phyloP scores from a whole-genome alignment of 2,113 vertebrate genomes.

The Pangasianodon hypophthalmus region DNA sequence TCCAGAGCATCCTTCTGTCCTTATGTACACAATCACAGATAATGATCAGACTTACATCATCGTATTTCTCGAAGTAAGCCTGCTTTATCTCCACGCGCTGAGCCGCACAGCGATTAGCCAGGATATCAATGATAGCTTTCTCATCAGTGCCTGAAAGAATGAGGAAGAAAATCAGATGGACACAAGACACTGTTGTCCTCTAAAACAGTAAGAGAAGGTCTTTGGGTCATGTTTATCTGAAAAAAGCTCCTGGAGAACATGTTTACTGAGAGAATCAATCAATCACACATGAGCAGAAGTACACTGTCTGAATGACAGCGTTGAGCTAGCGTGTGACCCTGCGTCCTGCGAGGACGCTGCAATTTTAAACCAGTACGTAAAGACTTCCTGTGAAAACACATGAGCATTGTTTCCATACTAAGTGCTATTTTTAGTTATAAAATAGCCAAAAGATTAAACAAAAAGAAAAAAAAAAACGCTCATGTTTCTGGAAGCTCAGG shows the following conservation, averaged over 20 bases:
- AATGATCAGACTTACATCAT: slow-evolving; percentile 70
- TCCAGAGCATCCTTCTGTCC: background rate
- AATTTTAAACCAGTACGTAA: background rate
- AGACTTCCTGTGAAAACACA: background rate
- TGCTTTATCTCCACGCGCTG: slow-evolving; percentile 77
- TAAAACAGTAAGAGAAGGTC: background rate
- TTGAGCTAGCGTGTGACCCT: background rate
- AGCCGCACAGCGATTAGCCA: slow-evolving; percentile 70
- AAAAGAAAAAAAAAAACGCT: too few relatives aligned
- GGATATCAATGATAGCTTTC: slow-evolving; percentile 76
- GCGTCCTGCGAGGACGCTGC: background rate
- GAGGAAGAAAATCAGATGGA: background rate
- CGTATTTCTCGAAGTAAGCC: slow-evolving; percentile 79
- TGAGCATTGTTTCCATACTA: background rate
- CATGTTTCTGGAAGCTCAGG: background rate
- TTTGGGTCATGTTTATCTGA: background rate
- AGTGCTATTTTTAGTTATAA: background rate
- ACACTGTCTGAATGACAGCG: background rate
- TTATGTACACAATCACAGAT: background rate
- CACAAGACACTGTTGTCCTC: background rate
- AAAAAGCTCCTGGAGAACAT: background rate
- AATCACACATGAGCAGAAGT: background rate
- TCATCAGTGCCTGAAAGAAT: slow-evolving; percentile 74
- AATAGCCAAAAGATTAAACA: background rate
- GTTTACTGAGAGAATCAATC: background rate